Evolutionary conservation across 2,888 invertebrate genomes (phyloP).

Genomic region (Nemapogon koenigi): DNA sequence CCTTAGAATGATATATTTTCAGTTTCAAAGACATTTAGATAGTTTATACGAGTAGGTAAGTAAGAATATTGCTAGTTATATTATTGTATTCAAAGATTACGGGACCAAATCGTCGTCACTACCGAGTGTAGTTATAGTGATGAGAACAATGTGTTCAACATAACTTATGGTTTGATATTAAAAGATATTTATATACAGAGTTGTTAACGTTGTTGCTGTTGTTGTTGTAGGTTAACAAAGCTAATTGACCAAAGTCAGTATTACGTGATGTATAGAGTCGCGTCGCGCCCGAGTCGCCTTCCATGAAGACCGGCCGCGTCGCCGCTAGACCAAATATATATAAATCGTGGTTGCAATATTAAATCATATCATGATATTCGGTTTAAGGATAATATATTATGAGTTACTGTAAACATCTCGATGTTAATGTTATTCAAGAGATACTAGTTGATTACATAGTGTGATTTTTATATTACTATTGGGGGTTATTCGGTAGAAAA

Average conservation of each 20-base stretch:
- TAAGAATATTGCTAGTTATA: neutral
- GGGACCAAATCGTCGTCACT: neutral
- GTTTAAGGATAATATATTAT: constrained; percentile 3
- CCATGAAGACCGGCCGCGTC: neutral
- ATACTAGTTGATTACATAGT: constrained; percentile 52
- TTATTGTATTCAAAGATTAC: neutral
- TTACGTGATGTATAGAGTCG: constrained; percentile 25
- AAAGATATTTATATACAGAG: neutral
- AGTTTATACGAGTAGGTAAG: neutral
- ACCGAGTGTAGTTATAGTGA: neutral
- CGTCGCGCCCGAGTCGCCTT: neutral
- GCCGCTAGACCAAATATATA: no score
- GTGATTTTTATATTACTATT: constrained; percentile 66
- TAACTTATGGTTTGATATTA: neutral
- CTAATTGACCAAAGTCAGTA: constrained; percentile 67
- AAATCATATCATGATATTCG: constrained; percentile 4
- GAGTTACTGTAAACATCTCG: constrained; percentile 22
- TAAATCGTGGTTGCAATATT: constrained; percentile 7
- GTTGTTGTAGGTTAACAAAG: constrained; percentile 51
- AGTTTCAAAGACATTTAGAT: neutral
- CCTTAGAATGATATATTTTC: constrained; percentile 4
- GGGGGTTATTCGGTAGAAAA: constrained; percentile 64
- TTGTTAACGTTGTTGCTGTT: neutral
- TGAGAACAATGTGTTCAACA: neutral
- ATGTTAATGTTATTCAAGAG: constrained; percentile 62